Percentiles rank a stretch among this genome's conserved stretches.
Conservation (phyloP, 2,888 invertebrate species). For the Ferdinandea cuprea region DNA sequence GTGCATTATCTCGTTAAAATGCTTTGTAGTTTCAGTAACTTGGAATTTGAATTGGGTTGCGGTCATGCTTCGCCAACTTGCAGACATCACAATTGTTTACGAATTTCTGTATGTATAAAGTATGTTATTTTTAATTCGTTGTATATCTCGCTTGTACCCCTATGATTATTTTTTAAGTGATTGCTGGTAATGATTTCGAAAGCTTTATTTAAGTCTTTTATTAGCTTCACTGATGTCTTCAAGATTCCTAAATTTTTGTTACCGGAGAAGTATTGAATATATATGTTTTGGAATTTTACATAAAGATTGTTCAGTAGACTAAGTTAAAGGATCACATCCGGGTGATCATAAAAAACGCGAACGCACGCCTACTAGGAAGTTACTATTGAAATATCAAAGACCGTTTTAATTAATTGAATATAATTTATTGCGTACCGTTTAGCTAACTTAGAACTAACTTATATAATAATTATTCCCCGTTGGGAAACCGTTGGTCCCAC, state of each 20-base stretch:
- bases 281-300: slow-evolving; percentile 17
- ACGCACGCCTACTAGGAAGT: too few relatives aligned
- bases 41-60: background rate
- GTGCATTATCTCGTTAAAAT: slow-evolving; percentile 18
- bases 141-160: too few relatives aligned
- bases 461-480: too few relatives aligned
- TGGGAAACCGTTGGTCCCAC: too few relatives aligned
- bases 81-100: slow-evolving; percentile 29
- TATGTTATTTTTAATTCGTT: slow-evolving; percentile 27
- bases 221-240: slow-evolving; percentile 16
- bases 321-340: too few relatives aligned
- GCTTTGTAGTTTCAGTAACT: slow-evolving; percentile 9
- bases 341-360: too few relatives aligned
- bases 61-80: slow-evolving; percentile 22
- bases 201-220: slow-evolving; percentile 16
- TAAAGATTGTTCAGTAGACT: slow-evolving; percentile 18
- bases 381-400: too few relatives aligned
- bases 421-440: too few relatives aligned
- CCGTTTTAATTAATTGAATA: too few relatives aligned
- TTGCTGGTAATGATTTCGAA: slow-evolving; percentile 10
- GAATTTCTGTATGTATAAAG: slow-evolving; percentile 23
- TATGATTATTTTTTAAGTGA: slow-evolving; percentile 14
- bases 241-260: slow-evolving; percentile 9
- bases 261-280: slow-evolving; percentile 15
- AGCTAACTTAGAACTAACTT: too few relatives aligned